Evolutionary conservation across 2,113 vertebrate genomes (phyloP).

Genomic region (Mormyrus iriodes): DNA sequence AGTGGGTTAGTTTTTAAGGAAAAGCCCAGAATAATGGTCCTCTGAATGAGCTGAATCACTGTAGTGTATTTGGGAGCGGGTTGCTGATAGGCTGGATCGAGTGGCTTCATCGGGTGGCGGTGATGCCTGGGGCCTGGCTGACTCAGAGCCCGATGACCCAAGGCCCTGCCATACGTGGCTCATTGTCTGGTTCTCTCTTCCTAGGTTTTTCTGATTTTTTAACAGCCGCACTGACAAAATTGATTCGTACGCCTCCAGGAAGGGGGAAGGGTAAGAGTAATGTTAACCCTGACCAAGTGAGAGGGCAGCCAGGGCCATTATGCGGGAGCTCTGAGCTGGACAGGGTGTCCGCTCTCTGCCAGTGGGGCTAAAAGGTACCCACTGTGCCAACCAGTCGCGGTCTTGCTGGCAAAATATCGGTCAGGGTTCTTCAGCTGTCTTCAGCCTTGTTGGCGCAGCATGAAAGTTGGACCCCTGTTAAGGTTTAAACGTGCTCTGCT

Average conservation of each 20-base stretch:
- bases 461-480: not conserved
- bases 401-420: not conserved
- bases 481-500: not conserved
- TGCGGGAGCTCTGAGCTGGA: not conserved
- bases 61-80: not conserved
- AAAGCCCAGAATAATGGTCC: not conserved
- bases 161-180: not conserved
- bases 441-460: not conserved
- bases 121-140: not conserved
- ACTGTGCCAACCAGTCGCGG: not conserved
- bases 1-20: not conserved
- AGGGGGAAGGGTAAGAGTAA: not conserved
- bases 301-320: not conserved
- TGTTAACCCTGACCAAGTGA: not conserved
- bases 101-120: not conserved
- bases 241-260: not conserved
- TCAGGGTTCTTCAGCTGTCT: not conserved
- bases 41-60: slow-evolving; percentile 1
- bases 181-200: not conserved
- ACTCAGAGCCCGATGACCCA: not conserved
- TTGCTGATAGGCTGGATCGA: slow-evolving; percentile 37
- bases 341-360: not conserved
- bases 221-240: too few relatives aligned
- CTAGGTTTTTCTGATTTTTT: not conserved
- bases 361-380: not conserved